A percentile compares a stretch with the other conserved stretches of the same genome.
Evolutionary conservation across 2,797 vertebrate species (phyloP).

Genomic region (Macrochelys suwanniensis): DNA sequence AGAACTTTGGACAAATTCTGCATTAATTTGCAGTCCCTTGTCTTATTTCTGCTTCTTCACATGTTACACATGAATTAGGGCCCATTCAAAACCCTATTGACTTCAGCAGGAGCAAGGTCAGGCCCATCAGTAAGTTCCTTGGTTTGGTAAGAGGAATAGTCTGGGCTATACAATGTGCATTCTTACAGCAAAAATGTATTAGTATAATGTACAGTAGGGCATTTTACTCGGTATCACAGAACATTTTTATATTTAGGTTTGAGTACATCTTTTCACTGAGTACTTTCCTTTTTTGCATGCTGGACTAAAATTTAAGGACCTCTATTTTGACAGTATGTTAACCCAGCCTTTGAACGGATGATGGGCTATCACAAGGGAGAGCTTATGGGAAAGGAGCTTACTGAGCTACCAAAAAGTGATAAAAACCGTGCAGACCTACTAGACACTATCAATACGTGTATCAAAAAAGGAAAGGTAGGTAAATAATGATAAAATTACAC

Average conservation of each 20-base stretch:
- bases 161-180: background rate
- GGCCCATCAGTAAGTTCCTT: background rate
- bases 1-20: background rate
- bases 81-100: background rate
- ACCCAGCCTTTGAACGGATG: constrained; percentile 95
- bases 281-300: background rate
- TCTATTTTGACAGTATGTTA: constrained; percentile 90
- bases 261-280: background rate
- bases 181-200: background rate
- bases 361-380: constrained; percentile 95
- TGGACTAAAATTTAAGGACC: constrained; percentile 22
- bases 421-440: constrained; percentile 92
- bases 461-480: constrained; percentile 95
- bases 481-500: background rate
- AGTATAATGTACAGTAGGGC: background rate
- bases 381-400: constrained; percentile 93
- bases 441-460: constrained; percentile 93
- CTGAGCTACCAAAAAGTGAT: constrained; percentile 92
- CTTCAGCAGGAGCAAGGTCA: background rate
- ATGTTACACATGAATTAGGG: background rate
- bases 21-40: background rate
- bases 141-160: background rate
- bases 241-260: background rate
- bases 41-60: background rate
- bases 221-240: background rate